Conservation (phyloP, 2,797 vertebrate genomes). For the Sternotherus odoratus region DNA sequence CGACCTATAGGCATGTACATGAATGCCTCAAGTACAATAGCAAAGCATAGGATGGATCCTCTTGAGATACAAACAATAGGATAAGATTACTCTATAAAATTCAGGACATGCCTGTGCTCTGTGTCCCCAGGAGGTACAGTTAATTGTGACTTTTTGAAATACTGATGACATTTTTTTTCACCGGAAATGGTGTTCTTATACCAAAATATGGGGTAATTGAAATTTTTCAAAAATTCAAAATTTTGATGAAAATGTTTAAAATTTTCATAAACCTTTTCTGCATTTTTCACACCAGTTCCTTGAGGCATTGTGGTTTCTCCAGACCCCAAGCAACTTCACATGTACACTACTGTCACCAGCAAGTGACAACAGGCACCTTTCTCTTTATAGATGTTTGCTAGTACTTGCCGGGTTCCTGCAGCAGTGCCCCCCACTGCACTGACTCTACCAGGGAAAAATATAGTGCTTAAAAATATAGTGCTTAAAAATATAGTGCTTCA, state of each 20-base stretch:
- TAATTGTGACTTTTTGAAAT: not conserved
- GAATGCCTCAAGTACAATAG: not conserved
- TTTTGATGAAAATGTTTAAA: not conserved
- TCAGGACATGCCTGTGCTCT: not conserved
- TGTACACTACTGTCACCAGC: not conserved
- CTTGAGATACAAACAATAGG: not conserved
- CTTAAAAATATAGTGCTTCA: not conserved
- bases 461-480: not conserved
- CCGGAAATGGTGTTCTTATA: too few species aligned
- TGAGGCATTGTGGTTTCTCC: not conserved
- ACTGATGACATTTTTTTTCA: not conserved
- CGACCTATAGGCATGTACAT: not conserved
- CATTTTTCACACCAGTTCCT: not conserved
- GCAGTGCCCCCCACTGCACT: not conserved
- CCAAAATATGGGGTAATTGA: too few species aligned
- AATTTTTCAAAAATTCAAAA: not conserved
- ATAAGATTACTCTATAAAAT: not conserved
- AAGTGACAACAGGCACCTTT: not conserved
- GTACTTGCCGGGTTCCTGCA: not conserved
- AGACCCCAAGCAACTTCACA: not conserved
- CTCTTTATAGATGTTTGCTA: not conserved
- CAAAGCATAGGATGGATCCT: not conserved
- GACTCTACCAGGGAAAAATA: not conserved
- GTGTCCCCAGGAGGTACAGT: not conserved
- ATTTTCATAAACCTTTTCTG: rapidly evolving